phyloP scores from a whole-genome alignment of 2,113 vertebrate species.

The Ailuropoda melanoleuca region DNA sequence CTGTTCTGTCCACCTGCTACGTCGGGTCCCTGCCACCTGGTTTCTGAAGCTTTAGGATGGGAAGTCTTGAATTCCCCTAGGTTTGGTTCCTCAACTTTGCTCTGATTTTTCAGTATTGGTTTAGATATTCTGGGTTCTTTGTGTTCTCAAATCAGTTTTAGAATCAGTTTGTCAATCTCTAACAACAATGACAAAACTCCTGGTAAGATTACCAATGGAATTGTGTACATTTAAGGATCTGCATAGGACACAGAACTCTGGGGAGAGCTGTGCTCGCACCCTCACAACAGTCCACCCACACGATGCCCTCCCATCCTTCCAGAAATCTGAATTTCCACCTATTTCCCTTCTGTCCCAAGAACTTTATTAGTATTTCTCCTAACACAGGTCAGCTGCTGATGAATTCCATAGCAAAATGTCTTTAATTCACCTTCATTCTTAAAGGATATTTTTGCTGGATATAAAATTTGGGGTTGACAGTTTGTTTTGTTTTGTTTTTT shows the following conservation, averaged over 20 bases:
- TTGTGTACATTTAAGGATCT: no score
- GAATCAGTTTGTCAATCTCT: background rate
- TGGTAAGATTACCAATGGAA: background rate
- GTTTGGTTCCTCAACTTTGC: background rate
- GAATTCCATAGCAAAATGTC: background rate
- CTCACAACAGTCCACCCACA: accelerated
- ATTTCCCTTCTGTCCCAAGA: background rate
- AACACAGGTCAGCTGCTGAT: background rate
- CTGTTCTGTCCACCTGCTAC: accelerated
- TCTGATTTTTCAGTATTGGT: background rate
- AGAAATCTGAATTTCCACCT: background rate
- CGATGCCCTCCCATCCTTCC: background rate
- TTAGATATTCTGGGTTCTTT: background rate
- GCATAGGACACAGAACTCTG: background rate
- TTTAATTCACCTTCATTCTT: background rate
- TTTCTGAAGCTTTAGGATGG: background rate
- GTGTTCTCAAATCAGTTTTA: background rate
- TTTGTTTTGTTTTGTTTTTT: background rate
- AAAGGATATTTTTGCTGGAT: background rate
- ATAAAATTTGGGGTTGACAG: background rate
- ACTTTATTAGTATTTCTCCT: background rate
- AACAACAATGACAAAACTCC: background rate
- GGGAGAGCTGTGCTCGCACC: background rate
- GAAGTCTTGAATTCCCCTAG: background rate
- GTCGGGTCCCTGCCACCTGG: accelerated